Conservation (phyloP, 2,113 vertebrate genomes). For the Pipra filicauda region DNA sequence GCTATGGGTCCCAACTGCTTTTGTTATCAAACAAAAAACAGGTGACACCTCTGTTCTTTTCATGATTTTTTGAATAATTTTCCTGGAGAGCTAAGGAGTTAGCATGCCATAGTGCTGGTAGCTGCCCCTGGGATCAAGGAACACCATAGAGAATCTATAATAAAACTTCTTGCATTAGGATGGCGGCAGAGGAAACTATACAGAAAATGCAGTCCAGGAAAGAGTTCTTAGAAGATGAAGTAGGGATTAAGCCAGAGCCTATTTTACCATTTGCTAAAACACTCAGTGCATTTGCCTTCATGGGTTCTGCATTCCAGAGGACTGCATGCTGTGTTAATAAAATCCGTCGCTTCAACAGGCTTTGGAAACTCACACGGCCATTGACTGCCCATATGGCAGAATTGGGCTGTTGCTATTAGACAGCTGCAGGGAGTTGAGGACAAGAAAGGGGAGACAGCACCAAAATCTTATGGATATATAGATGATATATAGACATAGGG, state of each 20-base stretch:
- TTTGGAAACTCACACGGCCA: conserved; percentile 62
- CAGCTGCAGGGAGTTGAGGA: conserved; percentile 67
- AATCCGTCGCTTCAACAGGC: conserved; percentile 53
- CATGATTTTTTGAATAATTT: background rate
- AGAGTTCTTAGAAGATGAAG: conserved; percentile 30
- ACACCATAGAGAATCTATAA: background rate
- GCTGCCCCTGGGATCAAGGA: background rate
- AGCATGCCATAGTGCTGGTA: background rate
- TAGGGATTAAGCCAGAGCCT: conserved; percentile 22
- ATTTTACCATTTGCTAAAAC: conserved; percentile 38
- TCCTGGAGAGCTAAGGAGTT: background rate
- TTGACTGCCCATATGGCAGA: conserved; percentile 56
- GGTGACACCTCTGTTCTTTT: background rate
- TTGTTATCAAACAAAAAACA: conserved; percentile 28
- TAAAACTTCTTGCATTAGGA: background rate
- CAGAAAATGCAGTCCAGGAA: background rate
- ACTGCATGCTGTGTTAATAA: conserved; percentile 75
- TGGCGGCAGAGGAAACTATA: background rate
- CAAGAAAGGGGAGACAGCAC: conserved; percentile 29
- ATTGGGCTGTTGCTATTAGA: conserved; percentile 45
- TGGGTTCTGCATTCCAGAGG: conserved; percentile 66
- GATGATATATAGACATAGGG: background rate
- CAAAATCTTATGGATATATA: background rate
- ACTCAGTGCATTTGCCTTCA: conserved; percentile 26
- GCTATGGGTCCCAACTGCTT: background rate